Evolutionary conservation across 1,140 invertebrate species (phyloP), one percentile per base, ranked within the genome.

Genomic region (Drosophila elegans): DNA sequence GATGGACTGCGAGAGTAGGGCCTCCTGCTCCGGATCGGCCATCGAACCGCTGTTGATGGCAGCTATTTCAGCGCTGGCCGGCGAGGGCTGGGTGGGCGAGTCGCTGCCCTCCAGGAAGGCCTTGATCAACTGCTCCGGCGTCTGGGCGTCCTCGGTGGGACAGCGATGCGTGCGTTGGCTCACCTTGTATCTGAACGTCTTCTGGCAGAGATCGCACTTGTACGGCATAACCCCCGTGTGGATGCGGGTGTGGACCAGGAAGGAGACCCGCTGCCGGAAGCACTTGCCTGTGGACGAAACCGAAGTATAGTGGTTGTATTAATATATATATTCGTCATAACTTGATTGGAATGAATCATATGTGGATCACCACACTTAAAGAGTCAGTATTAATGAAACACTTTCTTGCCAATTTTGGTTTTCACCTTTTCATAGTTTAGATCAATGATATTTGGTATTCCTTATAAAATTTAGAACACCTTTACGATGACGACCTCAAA

Each of bases 171-270:
- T 97, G 85, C 96, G 93, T 92, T 96, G 95, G 60, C 96, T 96
- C 6, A 97, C 96, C 94, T 97, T 97, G 81, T 97, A 97, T 74
- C 96, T 93, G 91, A 97, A 97, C 80, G 93, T 96, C 94, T 97
- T 97, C 57, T 95, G 94, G 91, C 97, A 97, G 4, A 94, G 94
- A 46, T 95, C 95, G 91, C 97, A 98, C 91, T 95, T 96, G 81
- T 97, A 97, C 2, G 91, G 91, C 90, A 92, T 92, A 7, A 88
- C 84, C 7, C 91, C 91, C 3, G 96, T 97, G 77, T 97, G 97
- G 74, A 97, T 97, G 74, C 97, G 94, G 67, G 95, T 93, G 92
- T 98, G 97, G 2, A 97, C 96, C 77, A 97, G 93, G 92, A 97
- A 97, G 0, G 96, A 97, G 21, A 97, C 96, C 56, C 97, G 93